These are phyloP conservation scores for Otus sunia DNA, from an alignment of 2,113 vertebrate genomes.

Conservation along the genomic window DNA sequence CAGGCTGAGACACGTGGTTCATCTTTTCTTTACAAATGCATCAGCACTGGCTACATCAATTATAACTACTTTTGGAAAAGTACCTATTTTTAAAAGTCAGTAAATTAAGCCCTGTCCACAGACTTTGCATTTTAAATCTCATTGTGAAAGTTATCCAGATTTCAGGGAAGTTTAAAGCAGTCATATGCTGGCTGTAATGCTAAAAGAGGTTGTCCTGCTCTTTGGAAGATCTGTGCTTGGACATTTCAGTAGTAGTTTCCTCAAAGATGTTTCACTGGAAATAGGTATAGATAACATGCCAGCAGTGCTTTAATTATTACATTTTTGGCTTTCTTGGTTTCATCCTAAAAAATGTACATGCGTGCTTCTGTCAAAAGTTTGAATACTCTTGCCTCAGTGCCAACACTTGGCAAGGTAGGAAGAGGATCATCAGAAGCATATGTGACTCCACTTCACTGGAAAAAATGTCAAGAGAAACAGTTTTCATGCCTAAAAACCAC, in stretches of 20 bases:
- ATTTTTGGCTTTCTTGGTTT: background rate
- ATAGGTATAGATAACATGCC: background rate
- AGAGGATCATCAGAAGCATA: background rate
- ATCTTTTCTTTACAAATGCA: background rate
- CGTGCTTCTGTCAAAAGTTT: background rate
- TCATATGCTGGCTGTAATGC: background rate
- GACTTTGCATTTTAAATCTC: background rate
- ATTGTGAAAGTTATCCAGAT: background rate
- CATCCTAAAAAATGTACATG: background rate
- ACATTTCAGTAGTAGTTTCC: background rate
- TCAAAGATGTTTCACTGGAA: background rate
- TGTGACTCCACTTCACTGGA: background rate
- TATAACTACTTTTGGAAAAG: background rate
- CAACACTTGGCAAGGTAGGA: background rate
- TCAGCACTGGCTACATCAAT: rapidly evolving
- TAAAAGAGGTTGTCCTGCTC: background rate
- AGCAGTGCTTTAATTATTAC: background rate
- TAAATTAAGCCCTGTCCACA: background rate
- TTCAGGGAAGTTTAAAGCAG: background rate
- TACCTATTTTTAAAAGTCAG: background rate
- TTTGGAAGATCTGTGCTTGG: background rate
- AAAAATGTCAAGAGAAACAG: background rate
- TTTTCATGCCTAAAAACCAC: background rate
- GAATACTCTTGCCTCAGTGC: background rate
- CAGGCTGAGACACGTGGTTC: background rate